Evolutionary conservation across 2,113 vertebrate species (phyloP).

Genomic region (Chloroceryle aenea): DNA sequence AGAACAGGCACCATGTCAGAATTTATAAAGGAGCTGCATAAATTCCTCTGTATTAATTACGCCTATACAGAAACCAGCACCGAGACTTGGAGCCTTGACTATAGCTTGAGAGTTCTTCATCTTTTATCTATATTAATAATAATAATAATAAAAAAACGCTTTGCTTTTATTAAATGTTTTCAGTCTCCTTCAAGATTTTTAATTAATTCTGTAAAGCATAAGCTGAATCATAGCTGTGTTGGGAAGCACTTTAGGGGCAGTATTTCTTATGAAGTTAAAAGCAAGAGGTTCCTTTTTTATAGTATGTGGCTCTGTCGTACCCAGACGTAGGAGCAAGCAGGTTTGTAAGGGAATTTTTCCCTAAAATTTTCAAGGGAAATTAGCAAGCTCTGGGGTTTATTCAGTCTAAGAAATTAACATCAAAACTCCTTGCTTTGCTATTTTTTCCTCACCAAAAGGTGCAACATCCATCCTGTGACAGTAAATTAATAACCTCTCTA

Average conservation of each 20-base stretch:
- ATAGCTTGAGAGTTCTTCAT: neutral
- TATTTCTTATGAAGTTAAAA: neutral
- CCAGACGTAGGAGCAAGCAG: neutral
- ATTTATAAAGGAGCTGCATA: neutral
- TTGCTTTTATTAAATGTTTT: neutral
- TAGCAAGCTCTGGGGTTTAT: neutral
- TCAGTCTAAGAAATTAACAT: neutral
- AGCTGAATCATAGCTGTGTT: neutral
- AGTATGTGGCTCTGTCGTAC: neutral
- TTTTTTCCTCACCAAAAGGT: neutral
- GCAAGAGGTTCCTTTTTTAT: accelerated
- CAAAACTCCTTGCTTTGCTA: neutral
- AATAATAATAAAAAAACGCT: neutral
- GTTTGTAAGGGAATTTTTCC: neutral
- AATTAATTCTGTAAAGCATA: neutral
- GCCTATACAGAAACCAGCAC: neutral
- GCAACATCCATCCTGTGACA: neutral
- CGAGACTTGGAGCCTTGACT: neutral
- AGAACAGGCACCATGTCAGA: neutral
- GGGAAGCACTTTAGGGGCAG: neutral
- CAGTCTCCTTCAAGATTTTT: neutral
- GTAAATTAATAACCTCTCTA: neutral
- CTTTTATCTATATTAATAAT: neutral
- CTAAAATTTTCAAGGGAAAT: neutral
- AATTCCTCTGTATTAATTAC: neutral